phyloP scores from a whole-genome alignment of 2,797 vertebrate species.

The Hippocampus kuda region DNA sequence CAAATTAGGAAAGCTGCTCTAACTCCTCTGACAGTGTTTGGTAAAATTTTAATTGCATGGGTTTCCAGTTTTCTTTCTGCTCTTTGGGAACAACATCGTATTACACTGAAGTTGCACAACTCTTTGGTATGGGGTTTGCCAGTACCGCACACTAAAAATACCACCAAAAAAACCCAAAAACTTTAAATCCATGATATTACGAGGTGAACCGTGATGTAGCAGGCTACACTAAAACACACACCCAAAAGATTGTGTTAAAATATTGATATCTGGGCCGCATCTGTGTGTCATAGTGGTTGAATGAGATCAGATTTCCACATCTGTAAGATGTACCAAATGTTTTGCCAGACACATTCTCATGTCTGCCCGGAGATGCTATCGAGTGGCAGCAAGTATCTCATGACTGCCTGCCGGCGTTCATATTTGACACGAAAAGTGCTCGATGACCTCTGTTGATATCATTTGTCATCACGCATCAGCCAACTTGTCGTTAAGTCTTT shows the following conservation, averaged over 20 bases:
- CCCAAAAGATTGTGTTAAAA: neutral
- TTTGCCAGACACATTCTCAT: neutral
- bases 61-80: no score
- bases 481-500: neutral
- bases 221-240: neutral
- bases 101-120: no score
- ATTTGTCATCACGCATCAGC: neutral
- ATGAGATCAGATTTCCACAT: neutral
- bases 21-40: no score
- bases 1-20: no score
- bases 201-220: no score
- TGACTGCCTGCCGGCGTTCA: neutral
- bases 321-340: neutral
- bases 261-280: neutral
- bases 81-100: no score
- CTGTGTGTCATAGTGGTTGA: neutral
- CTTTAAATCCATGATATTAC: no score
- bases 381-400: neutral
- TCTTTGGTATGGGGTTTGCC: no score
- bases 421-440: neutral
- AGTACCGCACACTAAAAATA: no score
- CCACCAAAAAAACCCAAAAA: no score
- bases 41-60: no score
- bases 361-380: neutral
- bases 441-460: neutral